Evolutionary conservation across 2,888 invertebrate genomes (phyloP).

Genomic region (Alviniconcha strummeri): DNA sequence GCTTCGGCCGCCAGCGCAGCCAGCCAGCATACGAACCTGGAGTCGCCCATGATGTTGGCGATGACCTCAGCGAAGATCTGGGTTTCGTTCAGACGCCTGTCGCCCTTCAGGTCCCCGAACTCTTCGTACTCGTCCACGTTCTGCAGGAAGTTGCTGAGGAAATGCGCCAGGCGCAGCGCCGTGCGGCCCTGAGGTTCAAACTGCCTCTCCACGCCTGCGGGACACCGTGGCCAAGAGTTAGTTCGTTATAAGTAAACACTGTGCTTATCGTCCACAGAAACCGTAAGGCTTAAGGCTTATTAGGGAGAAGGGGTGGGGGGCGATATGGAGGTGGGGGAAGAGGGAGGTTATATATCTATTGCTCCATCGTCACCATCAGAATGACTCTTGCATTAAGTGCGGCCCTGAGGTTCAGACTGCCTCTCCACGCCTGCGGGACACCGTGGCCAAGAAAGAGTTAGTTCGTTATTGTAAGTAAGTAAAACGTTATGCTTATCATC

Average conservation of each 20-base stretch:
- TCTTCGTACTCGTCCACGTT: constrained; percentile 73
- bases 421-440: constrained; percentile 79
- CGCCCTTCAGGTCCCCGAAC: constrained; percentile 71
- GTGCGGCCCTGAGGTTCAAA: constrained; percentile 95
- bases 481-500: too few relatives aligned
- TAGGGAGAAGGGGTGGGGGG: too few relatives aligned
- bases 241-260: too few relatives aligned
- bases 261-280: too few relatives aligned
- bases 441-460: neutral
- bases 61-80: constrained; percentile 97
- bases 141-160: constrained; percentile 95
- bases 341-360: too few relatives aligned
- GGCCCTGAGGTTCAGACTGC: constrained; percentile 94
- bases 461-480: too few relatives aligned
- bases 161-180: constrained; percentile 96
- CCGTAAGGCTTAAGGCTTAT: too few relatives aligned
- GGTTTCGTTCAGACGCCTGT: constrained; percentile 77
- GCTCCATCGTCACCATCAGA: too few relatives aligned
- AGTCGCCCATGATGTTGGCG: constrained; percentile 91
- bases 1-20: too few relatives aligned
- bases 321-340: too few relatives aligned
- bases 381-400: constrained; percentile 76
- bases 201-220: constrained; percentile 82
- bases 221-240: neutral
- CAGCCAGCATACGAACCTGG: constrained; percentile 64